These are phyloP conservation scores for Andrena camellia DNA, from an alignment of 2,888 invertebrate species.

Conservation along the genomic window DNA sequence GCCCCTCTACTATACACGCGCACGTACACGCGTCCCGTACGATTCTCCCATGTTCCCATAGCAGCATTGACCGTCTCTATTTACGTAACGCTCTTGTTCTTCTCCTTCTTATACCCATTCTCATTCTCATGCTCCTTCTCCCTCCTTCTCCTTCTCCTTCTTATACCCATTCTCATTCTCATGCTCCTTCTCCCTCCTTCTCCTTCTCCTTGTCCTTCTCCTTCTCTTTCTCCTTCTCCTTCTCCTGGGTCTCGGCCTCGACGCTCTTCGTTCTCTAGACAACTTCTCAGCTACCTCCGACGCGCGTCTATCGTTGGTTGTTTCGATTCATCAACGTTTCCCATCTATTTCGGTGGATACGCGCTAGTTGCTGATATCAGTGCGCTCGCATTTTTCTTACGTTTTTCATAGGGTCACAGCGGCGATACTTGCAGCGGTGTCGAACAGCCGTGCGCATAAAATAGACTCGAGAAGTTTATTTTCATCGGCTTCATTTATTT, in stretches of 20 bases:
- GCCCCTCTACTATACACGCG: too few relatives aligned
- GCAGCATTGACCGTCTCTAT: conserved; percentile 84
- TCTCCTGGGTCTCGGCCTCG: too few relatives aligned
- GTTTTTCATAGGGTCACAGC: neutral
- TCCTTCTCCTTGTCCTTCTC: neutral
- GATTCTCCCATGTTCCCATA: conserved; percentile 80
- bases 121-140: too few relatives aligned
- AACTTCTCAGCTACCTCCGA: too few relatives aligned
- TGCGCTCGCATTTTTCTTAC: conserved; percentile 4
- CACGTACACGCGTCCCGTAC: conserved; percentile 44
- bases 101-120: neutral
- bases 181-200: too few relatives aligned
- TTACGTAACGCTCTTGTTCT: conserved; percentile 78
- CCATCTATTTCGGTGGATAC: too few relatives aligned
- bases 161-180: too few relatives aligned
- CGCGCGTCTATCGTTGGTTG: too few relatives aligned
- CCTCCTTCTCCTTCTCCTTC: neutral
- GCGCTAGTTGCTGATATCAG: too few relatives aligned
- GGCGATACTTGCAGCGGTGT: conserved; percentile 18
- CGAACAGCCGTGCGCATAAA: conserved; percentile 65
- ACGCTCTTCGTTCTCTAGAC: too few relatives aligned
- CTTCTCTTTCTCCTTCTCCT: too few relatives aligned
- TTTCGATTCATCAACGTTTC: too few relatives aligned
- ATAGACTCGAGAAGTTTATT: conserved; percentile 75
- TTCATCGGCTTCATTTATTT: conserved; percentile 77